These are phyloP conservation scores for Heliornis fulica DNA, from an alignment of 2,113 vertebrate genomes.

Conservation along the genomic window DNA sequence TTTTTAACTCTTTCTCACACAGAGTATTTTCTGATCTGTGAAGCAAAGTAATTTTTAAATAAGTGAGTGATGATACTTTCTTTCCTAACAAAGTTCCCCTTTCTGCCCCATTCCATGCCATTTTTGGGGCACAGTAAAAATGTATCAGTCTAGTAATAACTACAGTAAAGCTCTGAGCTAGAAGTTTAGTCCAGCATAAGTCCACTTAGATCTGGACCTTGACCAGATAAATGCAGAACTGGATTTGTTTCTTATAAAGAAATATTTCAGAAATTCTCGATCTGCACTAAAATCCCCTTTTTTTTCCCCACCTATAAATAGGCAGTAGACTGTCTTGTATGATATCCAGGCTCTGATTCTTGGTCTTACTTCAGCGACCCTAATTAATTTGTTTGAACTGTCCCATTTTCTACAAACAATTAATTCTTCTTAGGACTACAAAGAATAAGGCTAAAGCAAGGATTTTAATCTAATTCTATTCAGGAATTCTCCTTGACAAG, in stretches of 20 bases:
- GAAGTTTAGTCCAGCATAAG: not conserved
- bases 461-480: not conserved
- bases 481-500: not conserved
- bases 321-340: not conserved
- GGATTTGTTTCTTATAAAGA: not conserved
- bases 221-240: not conserved
- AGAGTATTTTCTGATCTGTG: not conserved
- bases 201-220: not conserved
- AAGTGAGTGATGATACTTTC: not conserved
- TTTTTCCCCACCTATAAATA: not conserved
- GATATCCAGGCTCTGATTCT: not conserved
- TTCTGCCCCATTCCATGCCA: not conserved
- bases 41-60: not conserved
- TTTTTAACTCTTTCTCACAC: not conserved
- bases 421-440: not conserved
- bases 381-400: not conserved
- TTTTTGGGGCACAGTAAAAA: not conserved
- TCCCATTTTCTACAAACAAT: not conserved
- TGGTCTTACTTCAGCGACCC: not conserved
- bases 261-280: constrained; percentile 1
- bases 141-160: not conserved
- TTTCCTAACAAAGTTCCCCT: not conserved
- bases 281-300: not conserved
- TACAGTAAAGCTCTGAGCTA: not conserved
- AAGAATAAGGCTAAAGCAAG: not conserved